Evolutionary conservation across 2,888 invertebrate species (phyloP).

Genomic region (Allophyes oxyacanthae): DNA sequence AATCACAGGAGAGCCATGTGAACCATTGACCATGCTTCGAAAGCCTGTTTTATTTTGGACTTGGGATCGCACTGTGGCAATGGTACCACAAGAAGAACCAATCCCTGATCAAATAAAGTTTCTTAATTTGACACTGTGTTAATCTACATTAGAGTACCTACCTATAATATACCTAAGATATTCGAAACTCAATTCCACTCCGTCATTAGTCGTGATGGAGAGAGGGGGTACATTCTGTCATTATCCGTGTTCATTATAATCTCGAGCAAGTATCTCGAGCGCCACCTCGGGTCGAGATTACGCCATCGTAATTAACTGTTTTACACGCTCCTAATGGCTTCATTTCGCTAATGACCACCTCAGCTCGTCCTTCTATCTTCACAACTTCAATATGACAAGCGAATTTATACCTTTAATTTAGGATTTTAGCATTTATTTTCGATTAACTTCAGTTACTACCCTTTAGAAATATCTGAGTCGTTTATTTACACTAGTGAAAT

Average conservation of each 20-base stretch:
- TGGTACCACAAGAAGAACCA: too few species aligned
- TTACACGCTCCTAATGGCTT: conserved; percentile 87
- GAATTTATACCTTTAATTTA: conserved; percentile 58
- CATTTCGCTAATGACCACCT: conserved; percentile 84
- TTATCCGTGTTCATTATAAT: conserved; percentile 70
- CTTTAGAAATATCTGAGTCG: conserved; percentile 37
- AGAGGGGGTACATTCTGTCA: conserved; percentile 52
- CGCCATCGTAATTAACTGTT: conserved; percentile 83
- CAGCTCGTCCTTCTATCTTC: conserved; percentile 74
- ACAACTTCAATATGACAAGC: conserved; percentile 52
- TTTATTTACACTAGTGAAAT: conserved; percentile 49
- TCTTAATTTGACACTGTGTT: too few species aligned
- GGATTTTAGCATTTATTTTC: conserved; percentile 49
- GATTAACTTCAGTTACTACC: conserved; percentile 10
- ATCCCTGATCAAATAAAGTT: too few species aligned
- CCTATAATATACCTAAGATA: conserved; percentile 2
- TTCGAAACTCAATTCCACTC: conserved; percentile 32
- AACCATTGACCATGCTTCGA: neutral
- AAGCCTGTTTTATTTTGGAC: too few species aligned
- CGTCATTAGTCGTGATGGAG: conserved; percentile 39
- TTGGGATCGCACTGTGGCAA: too few species aligned
- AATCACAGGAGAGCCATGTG: too few species aligned
- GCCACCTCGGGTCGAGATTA: conserved; percentile 72
- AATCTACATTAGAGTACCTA: too few species aligned
- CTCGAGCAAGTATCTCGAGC: conserved; percentile 65